Conservation (phyloP, 2,888 invertebrate genomes). For the Panorpa germanica region DNA sequence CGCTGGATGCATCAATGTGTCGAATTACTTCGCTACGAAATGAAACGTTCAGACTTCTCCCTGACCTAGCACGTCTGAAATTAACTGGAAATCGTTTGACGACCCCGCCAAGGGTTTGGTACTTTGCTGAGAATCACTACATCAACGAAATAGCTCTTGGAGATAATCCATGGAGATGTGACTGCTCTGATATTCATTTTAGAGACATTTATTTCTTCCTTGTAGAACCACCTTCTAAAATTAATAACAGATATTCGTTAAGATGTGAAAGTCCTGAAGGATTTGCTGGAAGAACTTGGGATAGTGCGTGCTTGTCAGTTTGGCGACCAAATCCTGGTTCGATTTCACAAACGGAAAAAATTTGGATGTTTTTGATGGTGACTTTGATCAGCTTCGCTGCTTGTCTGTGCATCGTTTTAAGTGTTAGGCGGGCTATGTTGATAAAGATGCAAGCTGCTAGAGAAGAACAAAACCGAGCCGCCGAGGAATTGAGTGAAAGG, state of each 20-base stretch:
- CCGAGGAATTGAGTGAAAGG: conserved; percentile 35
- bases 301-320: conserved; percentile 37
- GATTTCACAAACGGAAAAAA: conserved; percentile 25
- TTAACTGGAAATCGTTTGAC: conserved; percentile 55
- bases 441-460: conserved; percentile 28
- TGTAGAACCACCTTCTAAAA: conserved; percentile 33
- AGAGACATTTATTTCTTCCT: conserved; percentile 40
- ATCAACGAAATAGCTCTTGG: conserved; percentile 37
- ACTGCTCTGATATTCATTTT: conserved; percentile 40
- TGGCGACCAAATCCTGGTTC: conserved; percentile 32
- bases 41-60: conserved; percentile 38
- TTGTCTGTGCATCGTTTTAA: conserved; percentile 30
- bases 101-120: conserved; percentile 32
- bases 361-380: conserved; percentile 38
- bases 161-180: conserved; percentile 64
- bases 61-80: conserved; percentile 36
- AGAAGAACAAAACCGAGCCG: conserved; percentile 32
- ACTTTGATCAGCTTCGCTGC: conserved; percentile 32
- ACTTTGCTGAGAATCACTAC: conserved; percentile 37
- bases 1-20: conserved; percentile 29
- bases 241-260: conserved; percentile 27
- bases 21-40: conserved; percentile 40
- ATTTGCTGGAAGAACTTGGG: conserved; percentile 45
- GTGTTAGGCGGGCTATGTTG: conserved; percentile 33
- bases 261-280: conserved; percentile 45